phyloP scores from a whole-genome alignment of 2,797 vertebrate genomes.

The Kryptopterus vitreolus region DNA sequence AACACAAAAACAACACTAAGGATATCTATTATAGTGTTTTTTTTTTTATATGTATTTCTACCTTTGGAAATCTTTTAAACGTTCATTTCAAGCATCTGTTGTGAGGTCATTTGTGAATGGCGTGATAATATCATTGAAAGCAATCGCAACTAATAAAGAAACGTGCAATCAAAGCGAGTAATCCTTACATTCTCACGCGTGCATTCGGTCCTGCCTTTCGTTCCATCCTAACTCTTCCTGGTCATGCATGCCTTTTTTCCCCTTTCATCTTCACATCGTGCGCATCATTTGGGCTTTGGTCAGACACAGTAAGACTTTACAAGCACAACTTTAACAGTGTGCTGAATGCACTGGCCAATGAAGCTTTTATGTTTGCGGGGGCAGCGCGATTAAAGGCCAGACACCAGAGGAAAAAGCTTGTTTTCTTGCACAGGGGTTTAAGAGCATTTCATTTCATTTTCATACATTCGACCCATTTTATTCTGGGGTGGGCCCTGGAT shows the following conservation, averaged over 20 bases:
- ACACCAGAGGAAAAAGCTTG: not conserved
- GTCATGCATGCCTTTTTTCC: not conserved
- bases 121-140: not conserved
- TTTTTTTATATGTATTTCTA: not conserved
- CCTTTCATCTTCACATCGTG: slow-evolving; percentile 19
- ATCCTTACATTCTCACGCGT: not conserved
- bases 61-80: not conserved
- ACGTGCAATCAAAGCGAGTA: not conserved
- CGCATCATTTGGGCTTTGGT: not conserved
- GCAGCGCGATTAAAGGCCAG: not conserved
- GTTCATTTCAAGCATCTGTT: not conserved
- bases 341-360: not conserved
- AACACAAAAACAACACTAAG: not conserved
- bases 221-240: not conserved
- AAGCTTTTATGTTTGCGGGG: not conserved
- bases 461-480: not conserved
- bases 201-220: not conserved
- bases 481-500: not conserved
- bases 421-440: slow-evolving; percentile 2
- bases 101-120: not conserved
- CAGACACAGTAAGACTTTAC: slow-evolving; percentile 17
- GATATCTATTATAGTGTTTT: not conserved
- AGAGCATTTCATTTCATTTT: not conserved
- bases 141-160: not conserved
- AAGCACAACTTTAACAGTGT: slow-evolving; percentile 6